phyloP scores from a whole-genome alignment of 2,113 vertebrate genomes.

The Paralichthys olivaceus region DNA sequence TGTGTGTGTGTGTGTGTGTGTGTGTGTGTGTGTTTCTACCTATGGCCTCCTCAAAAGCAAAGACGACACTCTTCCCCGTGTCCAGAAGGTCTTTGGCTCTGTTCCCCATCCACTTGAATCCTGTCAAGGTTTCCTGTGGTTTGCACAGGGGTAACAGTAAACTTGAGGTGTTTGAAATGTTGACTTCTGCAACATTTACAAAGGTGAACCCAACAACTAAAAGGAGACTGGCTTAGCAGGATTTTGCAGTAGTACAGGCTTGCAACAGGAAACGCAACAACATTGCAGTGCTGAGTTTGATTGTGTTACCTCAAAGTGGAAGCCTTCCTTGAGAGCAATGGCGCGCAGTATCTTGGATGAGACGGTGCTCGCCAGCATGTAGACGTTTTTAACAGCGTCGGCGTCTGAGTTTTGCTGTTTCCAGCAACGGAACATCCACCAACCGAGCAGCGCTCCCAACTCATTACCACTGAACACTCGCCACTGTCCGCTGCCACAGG shows the following conservation, averaged over 20 bases:
- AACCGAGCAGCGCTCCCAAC: conserved; percentile 92
- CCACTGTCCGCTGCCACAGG: conserved; percentile 88
- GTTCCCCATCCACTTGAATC: conserved; percentile 99
- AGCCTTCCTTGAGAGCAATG: conserved; percentile 95
- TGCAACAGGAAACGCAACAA: not conserved
- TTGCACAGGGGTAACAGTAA: conserved; percentile 13
- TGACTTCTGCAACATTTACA: not conserved
- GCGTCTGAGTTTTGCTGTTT: conserved; percentile 83
- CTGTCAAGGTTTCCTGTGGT: conserved; percentile 97
- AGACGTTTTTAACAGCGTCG: conserved; percentile 86
- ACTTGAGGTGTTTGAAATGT: conserved; percentile 7
- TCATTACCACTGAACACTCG: conserved; percentile 96
- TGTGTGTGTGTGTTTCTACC: conserved; percentile 79
- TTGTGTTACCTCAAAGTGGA: conserved; percentile 92
- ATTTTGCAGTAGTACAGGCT: too few relatives aligned
- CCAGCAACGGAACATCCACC: conserved; percentile 97
- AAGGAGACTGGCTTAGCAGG: too few relatives aligned
- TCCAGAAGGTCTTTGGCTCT: conserved; percentile 91
- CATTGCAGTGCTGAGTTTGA: not conserved
- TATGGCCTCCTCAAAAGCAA: conserved; percentile 98
- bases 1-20: conserved; percentile 16
- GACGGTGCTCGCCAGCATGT: conserved; percentile 97
- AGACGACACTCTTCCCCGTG: conserved; percentile 91
- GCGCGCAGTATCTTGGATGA: conserved; percentile 97
- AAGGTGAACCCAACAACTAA: not conserved